phyloP scores from a whole-genome alignment of 92 coral and sea anemone species.

The Epizoanthus scotinus region DNA sequence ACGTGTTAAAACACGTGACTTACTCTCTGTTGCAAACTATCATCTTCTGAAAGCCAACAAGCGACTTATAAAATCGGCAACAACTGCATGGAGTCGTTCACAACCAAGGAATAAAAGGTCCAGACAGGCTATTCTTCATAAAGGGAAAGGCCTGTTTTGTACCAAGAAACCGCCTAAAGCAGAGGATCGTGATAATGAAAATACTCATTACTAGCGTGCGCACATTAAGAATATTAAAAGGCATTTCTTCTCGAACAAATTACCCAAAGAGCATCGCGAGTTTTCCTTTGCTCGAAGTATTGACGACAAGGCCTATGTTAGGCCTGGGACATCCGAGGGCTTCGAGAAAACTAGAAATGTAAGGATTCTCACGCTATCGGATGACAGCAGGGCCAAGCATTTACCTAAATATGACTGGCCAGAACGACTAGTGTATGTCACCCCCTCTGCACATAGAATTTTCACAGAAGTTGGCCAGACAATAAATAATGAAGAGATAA shows the following conservation, averaged over 20 bases:
- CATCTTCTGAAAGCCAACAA: conserved; percentile 37
- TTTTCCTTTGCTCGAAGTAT: too few species aligned
- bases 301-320: conserved; percentile 55
- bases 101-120: conserved; percentile 44
- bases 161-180: conserved; percentile 59
- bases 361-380: conserved; percentile 45
- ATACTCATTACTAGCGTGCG: conserved; percentile 58
- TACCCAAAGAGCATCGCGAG: too few species aligned
- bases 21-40: conserved; percentile 47
- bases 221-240: conserved; percentile 38
- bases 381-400: conserved; percentile 48
- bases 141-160: conserved; percentile 48
- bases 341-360: conserved; percentile 34
- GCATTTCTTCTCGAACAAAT: too few species aligned
- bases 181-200: conserved; percentile 42
- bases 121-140: conserved; percentile 45
- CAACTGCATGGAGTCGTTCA: conserved; percentile 61
- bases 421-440: conserved; percentile 39
- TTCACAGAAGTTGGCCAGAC: too few species aligned
- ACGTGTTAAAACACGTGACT: conserved; percentile 45
- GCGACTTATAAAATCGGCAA: conserved; percentile 55
- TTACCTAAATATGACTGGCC: conserved; percentile 59
- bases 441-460: conserved; percentile 44
- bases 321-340: conserved; percentile 57
- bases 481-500: too few species aligned